Base-by-base conservation (phyloP, 2,113 vertebrate species). In the Pica pica region DNA sequence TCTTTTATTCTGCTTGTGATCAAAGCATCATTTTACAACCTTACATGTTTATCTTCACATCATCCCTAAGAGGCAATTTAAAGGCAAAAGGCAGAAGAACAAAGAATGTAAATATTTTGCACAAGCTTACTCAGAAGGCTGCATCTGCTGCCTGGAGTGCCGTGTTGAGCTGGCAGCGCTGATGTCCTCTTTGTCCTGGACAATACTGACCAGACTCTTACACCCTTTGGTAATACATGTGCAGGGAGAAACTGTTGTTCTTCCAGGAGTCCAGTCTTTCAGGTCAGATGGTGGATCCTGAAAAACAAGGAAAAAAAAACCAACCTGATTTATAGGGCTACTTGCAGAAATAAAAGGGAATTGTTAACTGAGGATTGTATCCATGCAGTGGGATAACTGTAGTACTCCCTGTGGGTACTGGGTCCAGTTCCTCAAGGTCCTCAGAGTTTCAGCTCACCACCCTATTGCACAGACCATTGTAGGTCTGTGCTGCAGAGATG, bases 61-160 rank as follows among this genome's bases (percentile, higher is more conserved):
- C 60, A 68, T 76, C 57, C 74, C 63, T 33, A 64, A 64, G 60
- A 89, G 68, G 60, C 76, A 83, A 23, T 92, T 83, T 84, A 41
- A 67, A 75, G 89, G 68, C 79, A 92, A 93, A 93, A 89, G 42
- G 68, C 14, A 90, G 59, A 79, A 79, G 79, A 91, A 33, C 39
- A 87, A 75, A 78, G 76, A 81, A 59, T 13, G 3, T 65, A 63
- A 85, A 44, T 86, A 39, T 70, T 90, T 86, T 77, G 39, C 46
- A 70, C 18, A 30, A 80, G 24, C 46, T 90, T 22, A 26, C 28
- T 22, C 63, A 65, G 53, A 53, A 69, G 41, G n/a, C 75, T 44
- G n/a, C 60, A 10, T 18, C 70, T 90, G 83, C 89, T 55, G n/a
- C 55, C 46, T 70, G 73, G 13, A 33, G 47, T 87, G 50, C 76